These are phyloP conservation scores for Muntiacus muntjak DNA, from an alignment of 2,113 vertebrate genomes.

Conservation along the genomic window DNA sequence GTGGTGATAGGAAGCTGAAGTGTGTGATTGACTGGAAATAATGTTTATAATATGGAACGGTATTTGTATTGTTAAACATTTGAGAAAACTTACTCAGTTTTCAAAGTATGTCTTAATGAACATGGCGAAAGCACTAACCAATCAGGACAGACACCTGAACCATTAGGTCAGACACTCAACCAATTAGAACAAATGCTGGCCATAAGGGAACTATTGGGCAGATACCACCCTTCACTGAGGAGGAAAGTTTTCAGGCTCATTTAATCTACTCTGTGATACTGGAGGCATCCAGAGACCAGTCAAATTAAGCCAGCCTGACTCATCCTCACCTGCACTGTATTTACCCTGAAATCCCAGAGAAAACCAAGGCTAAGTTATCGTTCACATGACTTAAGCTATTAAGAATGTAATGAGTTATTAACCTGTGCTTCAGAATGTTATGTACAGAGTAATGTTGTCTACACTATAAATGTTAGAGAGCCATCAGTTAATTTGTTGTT, in stretches of 20 bases:
- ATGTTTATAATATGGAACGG: not conserved
- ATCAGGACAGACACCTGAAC: not conserved
- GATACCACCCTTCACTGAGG: accelerated
- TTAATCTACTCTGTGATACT: not conserved
- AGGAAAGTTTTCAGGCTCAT: not conserved
- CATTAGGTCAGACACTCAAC: not conserved
- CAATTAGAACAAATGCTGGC: not conserved
- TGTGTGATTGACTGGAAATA: not conserved
- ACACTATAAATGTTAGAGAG: not conserved
- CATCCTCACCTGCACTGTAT: not conserved
- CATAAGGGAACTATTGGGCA: no score
- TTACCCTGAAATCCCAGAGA: no score
- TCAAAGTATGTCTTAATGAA: not conserved
- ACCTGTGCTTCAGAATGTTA: not conserved
- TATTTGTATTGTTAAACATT: not conserved
- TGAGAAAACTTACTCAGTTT: not conserved
- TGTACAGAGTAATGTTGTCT: not conserved
- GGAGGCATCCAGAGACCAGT: not conserved
- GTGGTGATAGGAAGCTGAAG: not conserved
- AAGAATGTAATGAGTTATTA: not conserved
- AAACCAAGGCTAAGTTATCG: not conserved
- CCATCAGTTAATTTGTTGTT: not conserved
- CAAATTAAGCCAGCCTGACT: not conserved
- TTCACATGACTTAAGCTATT: not conserved
- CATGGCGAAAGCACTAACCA: not conserved